Conservation (phyloP, 92 coral and sea anemone species). For the Zoanthus gigantus region DNA sequence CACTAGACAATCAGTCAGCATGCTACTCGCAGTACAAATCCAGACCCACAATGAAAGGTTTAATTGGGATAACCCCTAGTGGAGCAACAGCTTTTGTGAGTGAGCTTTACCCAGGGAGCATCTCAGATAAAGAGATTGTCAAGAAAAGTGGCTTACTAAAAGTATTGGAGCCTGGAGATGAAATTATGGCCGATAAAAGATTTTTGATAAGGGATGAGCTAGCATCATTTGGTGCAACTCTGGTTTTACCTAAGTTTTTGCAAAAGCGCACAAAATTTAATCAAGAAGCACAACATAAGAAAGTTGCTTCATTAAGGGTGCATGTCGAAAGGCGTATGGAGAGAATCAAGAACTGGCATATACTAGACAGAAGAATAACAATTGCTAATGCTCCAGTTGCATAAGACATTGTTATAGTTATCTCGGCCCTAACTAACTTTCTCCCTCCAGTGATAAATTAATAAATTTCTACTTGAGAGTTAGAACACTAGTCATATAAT, state of each 20-base stretch:
- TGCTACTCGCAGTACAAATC: neutral
- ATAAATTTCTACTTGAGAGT: too few species aligned
- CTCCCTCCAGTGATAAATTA: neutral
- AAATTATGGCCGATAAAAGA: neutral
- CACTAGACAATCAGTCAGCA: neutral
- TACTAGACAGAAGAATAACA: neutral
- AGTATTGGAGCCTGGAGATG: neutral
- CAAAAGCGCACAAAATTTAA: neutral
- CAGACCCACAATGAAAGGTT: neutral
- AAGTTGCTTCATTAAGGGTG: neutral
- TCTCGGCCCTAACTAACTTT: neutral
- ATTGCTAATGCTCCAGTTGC: neutral
- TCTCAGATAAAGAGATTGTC: neutral
- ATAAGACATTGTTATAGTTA: neutral
- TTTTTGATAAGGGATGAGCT: neutral
- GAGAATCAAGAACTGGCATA: neutral
- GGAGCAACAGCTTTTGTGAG: neutral
- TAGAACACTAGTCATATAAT: too few species aligned
- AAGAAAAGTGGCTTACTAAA: neutral
- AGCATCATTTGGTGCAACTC: neutral
- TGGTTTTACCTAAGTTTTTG: neutral
- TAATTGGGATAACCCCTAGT: neutral
- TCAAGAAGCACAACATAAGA: neutral
- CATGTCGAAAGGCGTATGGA: neutral
- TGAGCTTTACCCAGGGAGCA: neutral